Conservation (phyloP, 1,140 invertebrate genomes). For the Zelostemma sp. region DNA sequence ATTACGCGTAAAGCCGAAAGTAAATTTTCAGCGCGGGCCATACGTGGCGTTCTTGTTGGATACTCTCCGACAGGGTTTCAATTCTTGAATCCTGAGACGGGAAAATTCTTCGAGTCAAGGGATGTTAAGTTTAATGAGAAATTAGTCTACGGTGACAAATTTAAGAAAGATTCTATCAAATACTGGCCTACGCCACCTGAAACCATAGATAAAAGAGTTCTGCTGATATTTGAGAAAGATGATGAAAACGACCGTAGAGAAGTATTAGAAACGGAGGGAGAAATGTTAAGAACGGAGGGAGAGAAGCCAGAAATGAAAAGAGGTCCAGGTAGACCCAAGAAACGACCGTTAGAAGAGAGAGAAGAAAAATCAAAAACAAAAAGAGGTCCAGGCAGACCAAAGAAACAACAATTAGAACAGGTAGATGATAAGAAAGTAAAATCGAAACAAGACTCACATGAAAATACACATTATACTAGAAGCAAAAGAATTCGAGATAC, state of each 20-base stretch:
- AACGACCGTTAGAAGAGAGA: no score
- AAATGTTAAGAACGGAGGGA: no score
- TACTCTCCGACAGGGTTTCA: neutral
- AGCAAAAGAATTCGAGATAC: no score
- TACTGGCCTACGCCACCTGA: no score
- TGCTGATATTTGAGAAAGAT: no score
- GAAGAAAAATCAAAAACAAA: conserved; percentile 11
- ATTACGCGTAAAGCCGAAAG: neutral
- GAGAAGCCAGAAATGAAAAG: no score
- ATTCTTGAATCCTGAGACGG: neutral
- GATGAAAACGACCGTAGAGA: neutral
- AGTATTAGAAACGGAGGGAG: conserved; percentile 3
- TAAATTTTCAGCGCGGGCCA: conserved; percentile 3
- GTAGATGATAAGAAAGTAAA: conserved; percentile 1
- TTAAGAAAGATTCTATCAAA: neutral
- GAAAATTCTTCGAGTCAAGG: conserved; percentile 9
- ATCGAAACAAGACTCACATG: neutral
- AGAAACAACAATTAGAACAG: neutral
- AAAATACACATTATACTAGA: neutral
- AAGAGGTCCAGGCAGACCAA: neutral
- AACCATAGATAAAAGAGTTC: no score
- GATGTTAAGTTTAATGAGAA: conserved; percentile 3
- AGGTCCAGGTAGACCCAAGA: no score
- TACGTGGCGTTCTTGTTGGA: neutral
- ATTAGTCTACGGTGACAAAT: neutral